A percentile compares a stretch with the other conserved stretches of the same genome.
Evolutionary conservation across 2,113 vertebrate species (phyloP).

Genomic region (Diphyllodes magnificus): DNA sequence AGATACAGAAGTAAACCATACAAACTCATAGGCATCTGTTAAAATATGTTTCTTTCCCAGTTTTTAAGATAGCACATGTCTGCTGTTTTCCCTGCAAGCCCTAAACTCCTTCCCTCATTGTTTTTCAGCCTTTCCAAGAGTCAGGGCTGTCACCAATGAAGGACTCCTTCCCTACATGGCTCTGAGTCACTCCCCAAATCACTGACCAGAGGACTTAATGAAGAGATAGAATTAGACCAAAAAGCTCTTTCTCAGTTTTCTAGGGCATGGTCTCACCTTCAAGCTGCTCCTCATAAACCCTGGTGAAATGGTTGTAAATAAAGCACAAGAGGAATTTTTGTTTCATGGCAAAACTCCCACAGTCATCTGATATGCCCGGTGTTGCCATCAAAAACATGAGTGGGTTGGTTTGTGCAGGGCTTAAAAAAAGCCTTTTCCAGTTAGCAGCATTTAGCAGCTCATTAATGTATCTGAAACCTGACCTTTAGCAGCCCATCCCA

Average conservation of each 20-base stretch:
- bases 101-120: not conserved
- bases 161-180: fast-evolving
- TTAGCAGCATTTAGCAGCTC: constrained; percentile 29
- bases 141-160: fast-evolving
- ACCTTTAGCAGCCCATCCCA: not conserved
- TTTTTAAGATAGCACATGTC: not conserved
- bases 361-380: not conserved
- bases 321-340: not conserved
- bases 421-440: not conserved
- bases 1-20: not conserved
- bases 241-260: not conserved
- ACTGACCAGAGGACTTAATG: not conserved
- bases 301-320: not conserved
- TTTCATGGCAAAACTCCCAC: not conserved
- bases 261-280: not conserved
- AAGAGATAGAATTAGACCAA: not conserved
- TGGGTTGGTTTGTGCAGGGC: not conserved
- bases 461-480: constrained; percentile 17
- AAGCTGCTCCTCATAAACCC: not conserved
- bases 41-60: not conserved
- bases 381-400: not conserved
- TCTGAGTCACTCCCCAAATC: not conserved
- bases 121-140: not conserved
- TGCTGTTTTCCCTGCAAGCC: not conserved
- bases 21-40: not conserved